A percentile compares a stretch with the other conserved stretches of the same genome.
phyloP scores from a whole-genome alignment of 2,797 vertebrate species.

The Poecilia velifera region DNA sequence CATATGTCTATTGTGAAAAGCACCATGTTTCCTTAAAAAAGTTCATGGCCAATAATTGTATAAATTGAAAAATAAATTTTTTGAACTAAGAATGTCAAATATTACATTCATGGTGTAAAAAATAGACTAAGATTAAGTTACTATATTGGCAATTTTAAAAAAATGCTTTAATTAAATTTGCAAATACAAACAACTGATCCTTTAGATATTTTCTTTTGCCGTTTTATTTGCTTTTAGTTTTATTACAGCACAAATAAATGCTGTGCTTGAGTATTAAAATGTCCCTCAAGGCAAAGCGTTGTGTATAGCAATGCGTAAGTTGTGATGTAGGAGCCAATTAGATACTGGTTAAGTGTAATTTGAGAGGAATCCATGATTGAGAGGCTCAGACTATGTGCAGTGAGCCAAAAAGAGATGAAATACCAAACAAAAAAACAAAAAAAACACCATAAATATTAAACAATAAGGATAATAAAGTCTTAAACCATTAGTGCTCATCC shows the following conservation, averaged over 20 bases:
- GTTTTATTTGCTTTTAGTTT: neutral
- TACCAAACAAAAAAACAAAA: no score
- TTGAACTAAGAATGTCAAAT: neutral
- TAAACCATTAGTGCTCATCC: neutral
- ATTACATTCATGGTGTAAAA: neutral
- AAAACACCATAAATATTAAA: no score
- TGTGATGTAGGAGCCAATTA: neutral
- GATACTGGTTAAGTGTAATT: neutral
- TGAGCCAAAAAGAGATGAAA: neutral
- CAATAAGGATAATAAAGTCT: neutral
- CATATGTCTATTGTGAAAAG: neutral
- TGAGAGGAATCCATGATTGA: neutral
- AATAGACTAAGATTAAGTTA: neutral
- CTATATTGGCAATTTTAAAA: neutral
- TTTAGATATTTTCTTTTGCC: neutral
- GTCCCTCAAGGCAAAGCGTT: neutral
- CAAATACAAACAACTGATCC: neutral
- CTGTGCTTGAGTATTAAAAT: neutral
- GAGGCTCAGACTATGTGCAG: neutral
- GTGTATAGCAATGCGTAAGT: neutral
- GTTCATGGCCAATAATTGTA: neutral
- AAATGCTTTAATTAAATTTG: neutral
- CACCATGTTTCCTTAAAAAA: neutral
- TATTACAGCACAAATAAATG: neutral
- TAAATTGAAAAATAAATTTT: neutral